Evolutionary conservation across 2,888 invertebrate species (phyloP), one percentile per base, ranked within the genome.

Genomic region (Dicycla oo): DNA sequence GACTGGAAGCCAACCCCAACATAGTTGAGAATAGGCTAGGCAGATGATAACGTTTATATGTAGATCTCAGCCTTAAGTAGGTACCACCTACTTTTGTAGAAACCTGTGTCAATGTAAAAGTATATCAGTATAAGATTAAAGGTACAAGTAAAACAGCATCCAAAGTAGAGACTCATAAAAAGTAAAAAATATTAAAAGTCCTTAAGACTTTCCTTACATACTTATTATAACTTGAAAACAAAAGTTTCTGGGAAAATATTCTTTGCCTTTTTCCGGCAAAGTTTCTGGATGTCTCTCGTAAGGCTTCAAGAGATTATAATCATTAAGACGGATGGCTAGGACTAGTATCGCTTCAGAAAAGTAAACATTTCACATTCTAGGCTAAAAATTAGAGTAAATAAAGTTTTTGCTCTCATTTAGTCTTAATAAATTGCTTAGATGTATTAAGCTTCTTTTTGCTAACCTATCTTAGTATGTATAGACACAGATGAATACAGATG

Each of bases 221-320:
- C 49, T 30, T 30, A 38, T 8, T 38, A 65, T 51, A 23, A 62
- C 51, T 65, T 40, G 47, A 73, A 78, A 58, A 66, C 56, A 72
- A 65, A 75, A 82, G 26, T 61, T 74, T 78, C 58, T 26, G 57
- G 68, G 38, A 69, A 73, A 53, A 73, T 69, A 63, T 73, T 57
- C 68, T 61, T 77, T 70, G 64, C 60, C 51, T 62, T 73, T 70
- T 77, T 72, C 34, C 23, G 30, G 20, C 47, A 49, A 67, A 80
- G 69, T 83, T 81, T 75, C 40, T 54, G 45, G 47, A 62, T 73
- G 64, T 47, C 69, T 45, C 60, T 80, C 62, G 47, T 43, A 56
- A 64, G 43, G n/a, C 60, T 79, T 62, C 40, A 67, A 75, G 53
- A 69, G 76, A 68, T 69, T n/a, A 58, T 72, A 79, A 60, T 75